Percentiles rank a stretch among this genome's conserved stretches.
phyloP scores from a whole-genome alignment of 2,797 vertebrate genomes.

The Peromyscus attwateri region DNA sequence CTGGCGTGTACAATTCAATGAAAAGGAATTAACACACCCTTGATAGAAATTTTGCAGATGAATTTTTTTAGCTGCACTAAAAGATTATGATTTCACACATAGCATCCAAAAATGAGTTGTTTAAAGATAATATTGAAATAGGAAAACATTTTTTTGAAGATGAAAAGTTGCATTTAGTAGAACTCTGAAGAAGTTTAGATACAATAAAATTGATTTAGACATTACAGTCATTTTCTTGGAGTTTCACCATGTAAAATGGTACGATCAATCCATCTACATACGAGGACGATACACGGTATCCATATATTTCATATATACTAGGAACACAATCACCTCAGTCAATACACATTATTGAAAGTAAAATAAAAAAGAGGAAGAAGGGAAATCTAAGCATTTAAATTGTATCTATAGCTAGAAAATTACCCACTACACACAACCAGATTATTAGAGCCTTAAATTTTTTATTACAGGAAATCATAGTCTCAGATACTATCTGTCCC shows the following conservation, averaged over 20 bases:
- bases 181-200: neutral
- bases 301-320: neutral
- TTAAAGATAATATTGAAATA: slow-evolving; percentile 63
- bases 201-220: slow-evolving; percentile 39
- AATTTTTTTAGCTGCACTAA: slow-evolving; percentile 72
- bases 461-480: slow-evolving; percentile 47
- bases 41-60: slow-evolving; percentile 16
- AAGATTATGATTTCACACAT: slow-evolving; percentile 45
- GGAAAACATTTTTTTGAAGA: slow-evolving; percentile 66
- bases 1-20: slow-evolving; percentile 64
- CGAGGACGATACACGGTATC: neutral
- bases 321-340: neutral
- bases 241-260: neutral
- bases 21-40: slow-evolving; percentile 16
- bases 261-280: neutral
- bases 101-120: slow-evolving; percentile 67
- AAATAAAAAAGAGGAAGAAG: neutral
- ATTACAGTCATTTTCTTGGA: slow-evolving; percentile 43
- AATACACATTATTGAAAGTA: slow-evolving; percentile 32
- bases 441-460: slow-evolving; percentile 40
- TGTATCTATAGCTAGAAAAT: slow-evolving; percentile 34
- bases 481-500: neutral
- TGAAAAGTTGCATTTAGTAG: slow-evolving; percentile 18
- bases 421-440: slow-evolving; percentile 7
- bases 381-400: slow-evolving; percentile 54